Conservation (phyloP, 2,888 invertebrate species). For the Parnassius orleans region DNA sequence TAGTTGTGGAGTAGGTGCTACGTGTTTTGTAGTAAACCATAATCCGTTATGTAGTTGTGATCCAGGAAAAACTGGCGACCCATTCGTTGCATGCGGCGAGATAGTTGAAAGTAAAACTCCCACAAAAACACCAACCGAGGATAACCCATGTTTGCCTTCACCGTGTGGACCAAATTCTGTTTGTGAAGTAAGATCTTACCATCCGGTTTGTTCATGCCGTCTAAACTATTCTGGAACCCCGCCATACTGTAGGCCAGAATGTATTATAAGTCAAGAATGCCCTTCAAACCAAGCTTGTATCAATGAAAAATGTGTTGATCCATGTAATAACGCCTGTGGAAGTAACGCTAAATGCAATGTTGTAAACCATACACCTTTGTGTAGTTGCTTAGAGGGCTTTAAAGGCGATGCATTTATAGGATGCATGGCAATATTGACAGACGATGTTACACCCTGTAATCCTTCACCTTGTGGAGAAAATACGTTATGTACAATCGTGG, state of each 20-base stretch:
- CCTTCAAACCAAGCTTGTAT: conserved; percentile 89
- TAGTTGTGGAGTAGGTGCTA: conserved; percentile 88
- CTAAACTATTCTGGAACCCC: conserved; percentile 90
- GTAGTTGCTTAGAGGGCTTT: conserved; percentile 88
- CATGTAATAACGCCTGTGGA: conserved; percentile 89
- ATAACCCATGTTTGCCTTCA: conserved; percentile 83
- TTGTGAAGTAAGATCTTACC: conserved; percentile 88
- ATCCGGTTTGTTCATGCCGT: conserved; percentile 90
- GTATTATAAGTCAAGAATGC: conserved; percentile 91
- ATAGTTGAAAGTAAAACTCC: conserved; percentile 55
- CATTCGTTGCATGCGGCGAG: conserved; percentile 85
- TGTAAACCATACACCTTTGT: conserved; percentile 89
- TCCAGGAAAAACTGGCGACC: conserved; percentile 88
- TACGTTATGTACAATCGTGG: conserved; percentile 86
- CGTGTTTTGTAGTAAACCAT: conserved; percentile 90
- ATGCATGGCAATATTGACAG: conserved; percentile 82
- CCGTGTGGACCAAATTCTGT: conserved; percentile 92
- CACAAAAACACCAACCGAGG: conserved; percentile 57
- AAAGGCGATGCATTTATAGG: conserved; percentile 93
- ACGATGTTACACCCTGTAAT: conserved; percentile 83
- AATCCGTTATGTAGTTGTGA: conserved; percentile 93
- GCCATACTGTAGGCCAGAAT: conserved; percentile 91
- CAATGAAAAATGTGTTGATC: conserved; percentile 90
- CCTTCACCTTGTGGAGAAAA: conserved; percentile 93
- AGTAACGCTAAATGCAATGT: conserved; percentile 89